Evolutionary conservation across 2,888 invertebrate species (phyloP), one percentile per base, ranked within the genome.

Genomic region (Dryomyza anilis): DNA sequence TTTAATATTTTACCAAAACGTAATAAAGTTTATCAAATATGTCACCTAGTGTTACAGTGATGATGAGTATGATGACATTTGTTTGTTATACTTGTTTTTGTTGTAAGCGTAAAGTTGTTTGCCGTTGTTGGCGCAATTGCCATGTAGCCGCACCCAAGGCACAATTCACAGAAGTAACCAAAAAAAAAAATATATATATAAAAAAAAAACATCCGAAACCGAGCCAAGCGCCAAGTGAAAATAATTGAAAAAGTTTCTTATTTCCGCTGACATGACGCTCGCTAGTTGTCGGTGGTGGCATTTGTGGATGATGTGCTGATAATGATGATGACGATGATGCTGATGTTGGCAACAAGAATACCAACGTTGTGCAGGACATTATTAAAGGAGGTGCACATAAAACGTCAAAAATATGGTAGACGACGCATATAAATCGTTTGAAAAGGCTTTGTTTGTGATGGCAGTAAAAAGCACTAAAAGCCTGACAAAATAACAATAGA

Each of bases 181-280:
- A n/a, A n/a, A n/a, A n/a, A n/a, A n/a, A n/a, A n/a, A n/a, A n/a
- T n/a, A n/a, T n/a, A n/a, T n/a, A 43, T 16, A 43, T 43, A 43
- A 43, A 43, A 14, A 43, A 8, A 43, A 12, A 48, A 16, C 5
- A 48, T 4, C 16, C 14, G 27, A 59, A 30, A 39, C 39, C 1
- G 36, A 39, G 21, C 39, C 19, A 19, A 53, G 7, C 52, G 27
- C 36, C 61, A 53, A 43, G 53, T 53, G 52, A n/a, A 52, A 52
- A 61, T 61, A 53, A 61, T 61, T 61, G 53, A 61, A 61, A 61
- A 61, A 61, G 61, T 61, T 61, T 61, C 61, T 19, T 39, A 39
- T 50, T 39, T 61, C 60, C 60, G 39, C 27, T 29, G 58, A 46
- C 45, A 58, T 58, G 36, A 21, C 58, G 45, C 36, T 39, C 19